These are phyloP conservation scores for Holacanthus passer DNA, from an alignment of 2,113 vertebrate species.

Conservation along the genomic window DNA sequence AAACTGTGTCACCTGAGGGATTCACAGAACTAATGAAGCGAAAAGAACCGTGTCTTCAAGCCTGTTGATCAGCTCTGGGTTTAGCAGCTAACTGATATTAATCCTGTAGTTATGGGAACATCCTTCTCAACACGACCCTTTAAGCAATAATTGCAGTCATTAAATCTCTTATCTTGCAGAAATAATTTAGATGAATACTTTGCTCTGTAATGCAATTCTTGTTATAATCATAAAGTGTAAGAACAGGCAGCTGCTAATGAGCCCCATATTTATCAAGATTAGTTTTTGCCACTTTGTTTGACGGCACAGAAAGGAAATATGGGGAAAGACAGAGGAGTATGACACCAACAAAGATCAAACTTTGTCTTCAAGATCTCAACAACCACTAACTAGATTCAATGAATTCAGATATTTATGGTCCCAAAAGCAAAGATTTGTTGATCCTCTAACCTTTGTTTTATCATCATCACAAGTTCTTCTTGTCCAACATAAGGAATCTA, in stretches of 20 bases:
- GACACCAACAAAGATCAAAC: too few species aligned
- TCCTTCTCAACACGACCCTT: not conserved
- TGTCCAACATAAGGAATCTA: too few species aligned
- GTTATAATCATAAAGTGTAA: not conserved
- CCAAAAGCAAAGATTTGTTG: too few species aligned
- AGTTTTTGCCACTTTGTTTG: not conserved
- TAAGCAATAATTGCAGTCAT: not conserved
- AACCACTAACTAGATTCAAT: too few species aligned
- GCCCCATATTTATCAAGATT: not conserved
- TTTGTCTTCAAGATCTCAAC: too few species aligned
- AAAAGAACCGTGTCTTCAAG: not conserved
- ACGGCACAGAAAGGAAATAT: not conserved
- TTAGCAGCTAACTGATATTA: not conserved
- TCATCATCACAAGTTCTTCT: too few species aligned
- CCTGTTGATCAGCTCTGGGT: not conserved
- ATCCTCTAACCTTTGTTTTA: too few species aligned
- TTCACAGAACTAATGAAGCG: not conserved
- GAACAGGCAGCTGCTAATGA: not conserved
- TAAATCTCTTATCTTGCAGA: not conserved
- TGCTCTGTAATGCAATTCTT: not conserved
- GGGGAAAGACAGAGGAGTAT: not conserved
- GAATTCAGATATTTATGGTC: too few species aligned
- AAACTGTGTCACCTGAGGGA: conserved; percentile 2
- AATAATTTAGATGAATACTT: not conserved
- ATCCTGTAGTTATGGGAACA: not conserved